Evolutionary conservation across 2,113 vertebrate genomes (phyloP).

Genomic region (Sorex araneus): DNA sequence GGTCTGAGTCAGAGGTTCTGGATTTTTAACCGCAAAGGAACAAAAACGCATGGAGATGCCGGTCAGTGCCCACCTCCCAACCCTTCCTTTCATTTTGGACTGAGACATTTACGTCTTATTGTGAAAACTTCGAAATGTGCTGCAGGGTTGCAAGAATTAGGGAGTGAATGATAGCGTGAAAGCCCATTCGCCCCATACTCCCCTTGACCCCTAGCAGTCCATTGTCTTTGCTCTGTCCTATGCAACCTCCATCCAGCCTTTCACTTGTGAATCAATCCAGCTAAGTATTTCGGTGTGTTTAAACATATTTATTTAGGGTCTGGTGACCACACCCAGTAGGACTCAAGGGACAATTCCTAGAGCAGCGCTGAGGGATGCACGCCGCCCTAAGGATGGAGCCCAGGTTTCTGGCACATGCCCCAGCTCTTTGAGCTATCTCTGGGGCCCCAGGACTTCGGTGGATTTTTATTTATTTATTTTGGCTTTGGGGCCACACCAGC

Average conservation of each 20-base stretch:
- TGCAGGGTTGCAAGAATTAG: neutral
- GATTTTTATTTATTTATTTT: too few relatives aligned
- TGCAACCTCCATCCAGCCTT: neutral
- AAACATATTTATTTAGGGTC: too few relatives aligned
- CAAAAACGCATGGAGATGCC: neutral
- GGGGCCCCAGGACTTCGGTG: too few relatives aligned
- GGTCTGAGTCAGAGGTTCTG: neutral
- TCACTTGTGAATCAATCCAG: neutral
- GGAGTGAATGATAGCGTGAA: neutral
- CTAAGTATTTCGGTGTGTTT: neutral
- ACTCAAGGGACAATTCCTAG: too few relatives aligned
- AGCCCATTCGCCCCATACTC: neutral
- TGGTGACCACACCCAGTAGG: too few relatives aligned
- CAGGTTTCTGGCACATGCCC: too few relatives aligned
- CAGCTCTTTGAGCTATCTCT: too few relatives aligned
- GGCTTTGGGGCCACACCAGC: too few relatives aligned
- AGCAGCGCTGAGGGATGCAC: too few relatives aligned
- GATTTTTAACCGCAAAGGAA: neutral
- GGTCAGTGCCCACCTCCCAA: neutral
- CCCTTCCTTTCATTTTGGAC: neutral
- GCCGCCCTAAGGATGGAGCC: too few relatives aligned
- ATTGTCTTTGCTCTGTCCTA: neutral
- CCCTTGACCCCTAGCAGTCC: neutral
- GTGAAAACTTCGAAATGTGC: neutral
- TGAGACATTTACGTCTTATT: conserved; percentile 2